phyloP scores from a whole-genome alignment of 1,140 invertebrate species.

The Eueides isabella region DNA sequence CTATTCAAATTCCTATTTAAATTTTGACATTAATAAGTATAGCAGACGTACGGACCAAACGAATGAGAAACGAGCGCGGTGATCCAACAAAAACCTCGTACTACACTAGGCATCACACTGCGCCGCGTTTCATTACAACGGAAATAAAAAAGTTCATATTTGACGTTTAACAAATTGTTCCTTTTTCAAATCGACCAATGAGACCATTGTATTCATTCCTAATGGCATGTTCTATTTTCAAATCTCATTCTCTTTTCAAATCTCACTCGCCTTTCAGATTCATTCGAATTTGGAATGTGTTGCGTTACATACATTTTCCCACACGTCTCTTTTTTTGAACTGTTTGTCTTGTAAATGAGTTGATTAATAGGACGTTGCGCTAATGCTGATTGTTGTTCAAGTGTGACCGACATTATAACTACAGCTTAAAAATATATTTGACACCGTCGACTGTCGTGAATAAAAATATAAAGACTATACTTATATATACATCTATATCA shows the following conservation, averaged over 20 bases:
- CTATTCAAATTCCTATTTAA: slow-evolving; percentile 71
- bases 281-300: slow-evolving; percentile 81
- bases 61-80: slow-evolving; percentile 68
- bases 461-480: neutral
- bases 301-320: slow-evolving; percentile 74
- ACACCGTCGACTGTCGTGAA: neutral
- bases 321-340: slow-evolving; percentile 67
- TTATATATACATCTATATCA: neutral
- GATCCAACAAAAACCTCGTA: slow-evolving; percentile 64
- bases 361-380: slow-evolving; percentile 77
- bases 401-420: slow-evolving; percentile 23
- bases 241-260: slow-evolving; percentile 82
- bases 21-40: slow-evolving; percentile 77
- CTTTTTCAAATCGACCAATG: slow-evolving; percentile 82
- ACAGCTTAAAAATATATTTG: neutral
- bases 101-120: slow-evolving; percentile 74
- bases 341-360: slow-evolving; percentile 77
- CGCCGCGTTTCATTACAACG: slow-evolving; percentile 75
- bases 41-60: slow-evolving; percentile 65
- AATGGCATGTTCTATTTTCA: slow-evolving; percentile 81
- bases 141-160: slow-evolving; percentile 80
- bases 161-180: slow-evolving; percentile 83
- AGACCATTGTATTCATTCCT: slow-evolving; percentile 79
- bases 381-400: slow-evolving; percentile 60
- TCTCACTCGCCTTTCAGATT: slow-evolving; percentile 76